A percentile compares a stretch with the other conserved stretches of the same genome.
These are phyloP conservation scores for Drosophila nigricruria DNA, from an alignment of 2,888 invertebrate genomes.

Conservation along the genomic window DNA sequence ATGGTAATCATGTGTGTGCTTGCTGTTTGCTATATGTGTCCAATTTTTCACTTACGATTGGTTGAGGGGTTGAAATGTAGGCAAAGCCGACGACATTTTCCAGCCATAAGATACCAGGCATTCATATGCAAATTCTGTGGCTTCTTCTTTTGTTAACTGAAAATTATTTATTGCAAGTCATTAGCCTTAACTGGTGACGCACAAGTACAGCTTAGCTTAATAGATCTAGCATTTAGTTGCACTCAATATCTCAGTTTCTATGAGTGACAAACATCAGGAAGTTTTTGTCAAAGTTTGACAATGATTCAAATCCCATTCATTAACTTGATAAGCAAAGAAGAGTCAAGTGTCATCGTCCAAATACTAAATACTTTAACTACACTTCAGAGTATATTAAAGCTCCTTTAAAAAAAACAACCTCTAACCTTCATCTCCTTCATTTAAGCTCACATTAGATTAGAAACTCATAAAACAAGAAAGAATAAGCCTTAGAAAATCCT, in stretches of 20 bases:
- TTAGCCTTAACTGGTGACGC: constrained; percentile 28
- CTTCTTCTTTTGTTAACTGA: constrained; percentile 29
- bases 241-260: too few relatives aligned
- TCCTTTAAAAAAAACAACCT: not conserved
- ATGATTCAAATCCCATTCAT: not conserved
- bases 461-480: constrained; percentile 15
- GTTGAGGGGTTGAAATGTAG: constrained; percentile 20
- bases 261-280: not conserved
- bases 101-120: constrained; percentile 34
- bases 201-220: constrained; percentile 9
- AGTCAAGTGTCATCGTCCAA: not conserved
- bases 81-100: constrained; percentile 16
- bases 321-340: not conserved
- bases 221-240: constrained; percentile 3
- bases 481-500: constrained; percentile 56
- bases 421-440: not conserved
- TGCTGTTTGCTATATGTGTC: constrained; percentile 46
- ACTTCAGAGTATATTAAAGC: too few relatives aligned
- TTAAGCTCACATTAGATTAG: constrained; percentile 2
- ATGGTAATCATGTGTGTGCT: constrained; percentile 53
- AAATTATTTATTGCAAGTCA: constrained; percentile 50
- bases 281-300: not conserved
- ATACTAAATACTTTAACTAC: too few relatives aligned
- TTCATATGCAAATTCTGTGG: constrained; percentile 59
- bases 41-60: constrained; percentile 60